phyloP scores from a whole-genome alignment of 2,113 vertebrate genomes.

The Scalopus aquaticus region DNA sequence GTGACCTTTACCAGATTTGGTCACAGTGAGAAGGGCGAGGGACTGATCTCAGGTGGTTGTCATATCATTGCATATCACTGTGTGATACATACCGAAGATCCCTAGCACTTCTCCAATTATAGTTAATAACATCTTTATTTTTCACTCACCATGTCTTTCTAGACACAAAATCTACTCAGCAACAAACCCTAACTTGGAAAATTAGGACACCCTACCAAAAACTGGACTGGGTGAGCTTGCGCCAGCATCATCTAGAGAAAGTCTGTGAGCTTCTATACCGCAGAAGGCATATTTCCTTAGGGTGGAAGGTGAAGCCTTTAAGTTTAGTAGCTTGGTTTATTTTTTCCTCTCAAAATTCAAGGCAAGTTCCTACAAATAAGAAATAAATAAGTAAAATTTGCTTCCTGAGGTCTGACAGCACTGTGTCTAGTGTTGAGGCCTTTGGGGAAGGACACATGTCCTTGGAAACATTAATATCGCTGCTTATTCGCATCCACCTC shows the following conservation, averaged over 20 bases:
- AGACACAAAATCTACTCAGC: background rate
- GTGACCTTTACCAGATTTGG: background rate
- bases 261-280: background rate
- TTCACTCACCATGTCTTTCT: background rate
- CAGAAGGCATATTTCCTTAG: constrained; percentile 19
- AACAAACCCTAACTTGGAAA: background rate
- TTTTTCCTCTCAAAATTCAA: constrained; percentile 58
- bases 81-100: background rate
- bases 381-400: constrained; percentile 18
- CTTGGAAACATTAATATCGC: constrained; percentile 47
- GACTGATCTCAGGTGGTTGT: background rate
- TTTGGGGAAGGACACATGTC: constrained; percentile 41
- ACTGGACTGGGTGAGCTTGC: background rate
- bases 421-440: background rate
- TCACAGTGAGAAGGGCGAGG: background rate
- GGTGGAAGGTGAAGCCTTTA: background rate
- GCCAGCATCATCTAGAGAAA: background rate
- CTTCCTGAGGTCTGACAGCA: constrained; percentile 32
- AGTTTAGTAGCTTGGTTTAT: constrained; percentile 24
- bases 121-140: background rate
- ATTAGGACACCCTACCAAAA: background rate
- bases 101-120: background rate
- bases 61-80: background rate
- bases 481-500: constrained; percentile 16
- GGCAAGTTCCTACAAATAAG: constrained; percentile 49